phyloP scores from a whole-genome alignment of 2,888 invertebrate genomes.

The Bombylius discolor region DNA sequence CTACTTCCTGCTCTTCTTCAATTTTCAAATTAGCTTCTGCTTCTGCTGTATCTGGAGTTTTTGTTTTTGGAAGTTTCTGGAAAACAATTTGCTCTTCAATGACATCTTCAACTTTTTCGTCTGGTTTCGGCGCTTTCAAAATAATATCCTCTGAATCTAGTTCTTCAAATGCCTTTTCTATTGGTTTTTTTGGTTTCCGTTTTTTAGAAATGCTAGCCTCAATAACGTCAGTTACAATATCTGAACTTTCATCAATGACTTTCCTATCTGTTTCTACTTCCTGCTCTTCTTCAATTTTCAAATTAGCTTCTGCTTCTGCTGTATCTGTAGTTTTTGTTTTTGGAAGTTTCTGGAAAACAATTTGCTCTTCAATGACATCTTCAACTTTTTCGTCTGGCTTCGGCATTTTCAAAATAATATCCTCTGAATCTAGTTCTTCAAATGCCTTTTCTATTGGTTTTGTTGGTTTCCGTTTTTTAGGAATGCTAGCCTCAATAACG shows the following conservation, averaged over 20 bases:
- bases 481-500: neutral
- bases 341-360: too few relatives aligned
- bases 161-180: neutral
- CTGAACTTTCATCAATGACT: conserved; percentile 17
- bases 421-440: too few relatives aligned
- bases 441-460: too few relatives aligned
- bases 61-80: neutral
- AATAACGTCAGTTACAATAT: neutral
- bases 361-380: too few relatives aligned
- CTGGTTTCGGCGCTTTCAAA: neutral
- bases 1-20: too few relatives aligned
- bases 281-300: conserved; percentile 19
- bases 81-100: too few relatives aligned
- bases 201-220: neutral
- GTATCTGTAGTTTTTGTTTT: too few relatives aligned
- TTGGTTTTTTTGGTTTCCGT: neutral
- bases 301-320: conserved; percentile 7
- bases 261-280: conserved; percentile 14
- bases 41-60: conserved; percentile 23
- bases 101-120: conserved; percentile 3
- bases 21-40: conserved; percentile 17
- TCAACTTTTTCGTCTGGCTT: too few relatives aligned
- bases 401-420: too few relatives aligned
- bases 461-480: too few relatives aligned
- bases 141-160: neutral